Base-by-base conservation (phyloP, 2,888 invertebrate species). In the Branchipolynoe longqiensis region DNA sequence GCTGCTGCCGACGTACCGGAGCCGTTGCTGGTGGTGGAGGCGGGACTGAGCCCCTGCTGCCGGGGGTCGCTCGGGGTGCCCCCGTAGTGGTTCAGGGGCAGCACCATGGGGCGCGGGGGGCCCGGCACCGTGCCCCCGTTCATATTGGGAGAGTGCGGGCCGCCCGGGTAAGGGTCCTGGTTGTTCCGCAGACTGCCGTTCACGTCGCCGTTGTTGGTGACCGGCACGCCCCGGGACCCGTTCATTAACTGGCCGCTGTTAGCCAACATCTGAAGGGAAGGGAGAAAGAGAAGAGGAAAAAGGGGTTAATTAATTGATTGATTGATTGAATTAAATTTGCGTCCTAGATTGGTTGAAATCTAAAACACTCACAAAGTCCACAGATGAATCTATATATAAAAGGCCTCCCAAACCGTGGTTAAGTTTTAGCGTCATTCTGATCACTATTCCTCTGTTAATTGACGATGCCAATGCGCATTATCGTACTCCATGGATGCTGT, bases 1-100 rank as follows among this genome's bases (percentile, higher is more conserved):
- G 64, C 83, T 36, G 83, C 83, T 6, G 83, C 83, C n/a, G 83
- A 59, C n/a, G 62, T 83, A n/a, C 64, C 48, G 25, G 83, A 83
- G 2, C 83, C 83, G 25, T 41, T 64, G 48, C 83, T 83, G 83
- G 59, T 83, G 64, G 83, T 83, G 28, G 48, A 48, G 41, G 78
- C 78, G 18, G 78, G 78, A 33, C 78, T 78, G 48, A 78, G 78
- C 18, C 78, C 41, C 2, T 40, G 78, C 31, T 54, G 78, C 25
- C 54, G 48, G 28, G 41, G 78, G 48, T 54, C 78, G 62, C 6
- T 6, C 12, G 31, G 31, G 4, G 73, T 18, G 1, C 28, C 28
- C 48, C 41, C 78, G 28, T 78, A 78, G 78, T 78, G 78, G 78
- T 78, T 41, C 48, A 78, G 48, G 41, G 78, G 78, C 12, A 78